Conservation (phyloP, 2,113 vertebrate genomes). For the Gymnogyps californianus region DNA sequence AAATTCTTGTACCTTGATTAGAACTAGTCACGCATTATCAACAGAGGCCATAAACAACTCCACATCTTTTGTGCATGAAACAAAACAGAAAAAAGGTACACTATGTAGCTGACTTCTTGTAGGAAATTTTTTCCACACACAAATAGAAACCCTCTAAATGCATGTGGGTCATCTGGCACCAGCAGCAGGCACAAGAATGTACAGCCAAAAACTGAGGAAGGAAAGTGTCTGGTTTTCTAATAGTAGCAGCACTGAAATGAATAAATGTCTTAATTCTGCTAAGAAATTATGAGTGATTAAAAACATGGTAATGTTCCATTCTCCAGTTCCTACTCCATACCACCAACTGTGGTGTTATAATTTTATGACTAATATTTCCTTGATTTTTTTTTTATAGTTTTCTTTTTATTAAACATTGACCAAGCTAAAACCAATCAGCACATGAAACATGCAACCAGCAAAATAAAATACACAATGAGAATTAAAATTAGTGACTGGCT, state of each 20-base stretch:
- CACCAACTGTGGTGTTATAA: neutral
- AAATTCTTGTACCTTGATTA: neutral
- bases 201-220: neutral
- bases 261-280: neutral
- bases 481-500: neutral
- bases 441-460: neutral
- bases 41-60: neutral
- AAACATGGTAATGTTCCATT: neutral
- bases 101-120: neutral
- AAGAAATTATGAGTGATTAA: neutral
- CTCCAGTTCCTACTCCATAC: neutral
- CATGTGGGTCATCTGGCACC: neutral
- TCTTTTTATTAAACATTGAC: neutral
- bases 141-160: neutral
- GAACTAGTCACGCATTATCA: neutral
- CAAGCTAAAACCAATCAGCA: neutral
- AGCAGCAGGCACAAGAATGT: neutral
- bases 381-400: neutral
- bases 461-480: neutral
- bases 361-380: neutral
- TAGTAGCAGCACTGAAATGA: neutral
- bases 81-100: neutral
- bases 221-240: neutral
- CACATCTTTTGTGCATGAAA: neutral
- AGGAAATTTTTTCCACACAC: neutral